phyloP scores from a whole-genome alignment of 2,888 invertebrate species.

The Scotopteryx bipunctaria region DNA sequence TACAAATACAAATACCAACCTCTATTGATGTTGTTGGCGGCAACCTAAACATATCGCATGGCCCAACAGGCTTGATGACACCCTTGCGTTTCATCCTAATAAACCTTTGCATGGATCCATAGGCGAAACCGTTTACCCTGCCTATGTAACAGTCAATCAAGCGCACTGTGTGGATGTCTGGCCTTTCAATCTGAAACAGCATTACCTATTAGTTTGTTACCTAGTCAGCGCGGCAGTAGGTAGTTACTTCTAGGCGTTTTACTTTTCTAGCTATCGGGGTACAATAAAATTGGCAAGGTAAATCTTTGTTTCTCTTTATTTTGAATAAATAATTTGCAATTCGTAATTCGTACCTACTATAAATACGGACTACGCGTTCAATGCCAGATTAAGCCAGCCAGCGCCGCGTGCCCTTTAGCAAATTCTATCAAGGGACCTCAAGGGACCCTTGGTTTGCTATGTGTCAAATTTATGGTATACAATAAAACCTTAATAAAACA shows the following conservation, averaged over 20 bases:
- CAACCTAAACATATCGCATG: slow-evolving; percentile 76
- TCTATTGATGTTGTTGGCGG: slow-evolving; percentile 73
- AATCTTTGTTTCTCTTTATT: too few species aligned
- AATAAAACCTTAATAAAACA: too few species aligned
- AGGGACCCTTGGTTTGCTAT: too few species aligned
- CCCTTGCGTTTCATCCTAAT: slow-evolving; percentile 78
- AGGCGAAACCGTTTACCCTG: slow-evolving; percentile 81
- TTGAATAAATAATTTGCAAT: too few species aligned
- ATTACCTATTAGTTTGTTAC: not conserved
- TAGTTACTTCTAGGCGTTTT: not conserved
- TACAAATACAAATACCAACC: slow-evolving; percentile 40
- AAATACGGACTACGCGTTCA: too few species aligned
- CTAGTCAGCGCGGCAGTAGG: too few species aligned
- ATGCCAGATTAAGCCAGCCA: too few species aligned
- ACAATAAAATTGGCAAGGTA: too few species aligned
- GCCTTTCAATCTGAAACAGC: slow-evolving; percentile 52
- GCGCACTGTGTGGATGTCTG: slow-evolving; percentile 64
- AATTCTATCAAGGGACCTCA: too few species aligned
- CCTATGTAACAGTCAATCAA: slow-evolving; percentile 77
- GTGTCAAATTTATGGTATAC: too few species aligned
- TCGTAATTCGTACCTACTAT: too few species aligned
- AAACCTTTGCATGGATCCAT: slow-evolving; percentile 75
- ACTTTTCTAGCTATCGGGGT: not conserved
- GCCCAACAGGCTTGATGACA: slow-evolving; percentile 79
- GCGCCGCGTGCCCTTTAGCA: too few species aligned